phyloP scores from a whole-genome alignment of 2,888 invertebrate genomes.

The Sinodicranocentrus sp. region DNA sequence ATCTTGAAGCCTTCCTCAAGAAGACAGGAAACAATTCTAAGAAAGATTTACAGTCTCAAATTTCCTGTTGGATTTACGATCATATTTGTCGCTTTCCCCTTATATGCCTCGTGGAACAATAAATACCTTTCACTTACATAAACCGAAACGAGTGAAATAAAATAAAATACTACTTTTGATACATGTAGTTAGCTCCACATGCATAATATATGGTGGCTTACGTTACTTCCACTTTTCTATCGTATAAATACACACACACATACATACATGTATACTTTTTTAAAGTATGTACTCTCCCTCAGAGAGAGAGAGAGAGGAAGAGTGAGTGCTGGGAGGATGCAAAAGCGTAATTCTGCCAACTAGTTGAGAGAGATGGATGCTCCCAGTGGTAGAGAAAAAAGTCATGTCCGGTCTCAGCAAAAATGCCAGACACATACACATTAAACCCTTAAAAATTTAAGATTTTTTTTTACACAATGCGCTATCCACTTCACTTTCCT shows the following conservation, averaged over 20 bases:
- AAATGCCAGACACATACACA: conserved; percentile 62
- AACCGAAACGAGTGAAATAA: conserved; percentile 57
- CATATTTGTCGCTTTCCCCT: conserved; percentile 68
- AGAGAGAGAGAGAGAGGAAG: neutral
- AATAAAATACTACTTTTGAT: conserved; percentile 45
- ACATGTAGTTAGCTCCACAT: conserved; percentile 35
- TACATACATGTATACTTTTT: no score
- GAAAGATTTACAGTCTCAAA: conserved; percentile 70
- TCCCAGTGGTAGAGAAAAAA: conserved; percentile 58
- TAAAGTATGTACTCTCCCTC: no score
- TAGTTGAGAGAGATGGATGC: conserved; percentile 59
- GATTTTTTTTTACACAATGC: conserved; percentile 53
- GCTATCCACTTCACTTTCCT: neutral
- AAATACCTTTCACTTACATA: conserved; percentile 68
- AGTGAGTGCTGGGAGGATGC: no score
- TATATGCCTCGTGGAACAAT: conserved; percentile 61
- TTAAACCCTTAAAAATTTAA: conserved; percentile 65
- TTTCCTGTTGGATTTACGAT: conserved; percentile 69
- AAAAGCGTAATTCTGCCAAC: conserved; percentile 48
- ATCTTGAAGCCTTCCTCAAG: conserved; percentile 66
- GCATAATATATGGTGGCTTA: conserved; percentile 45
- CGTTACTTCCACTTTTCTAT: neutral
- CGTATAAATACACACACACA: neutral
- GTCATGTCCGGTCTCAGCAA: conserved; percentile 63
- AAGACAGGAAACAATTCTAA: conserved; percentile 68